These are phyloP conservation scores for Lutraria rhynchaena DNA, from an alignment of 1,140 invertebrate genomes.

Conservation along the genomic window DNA sequence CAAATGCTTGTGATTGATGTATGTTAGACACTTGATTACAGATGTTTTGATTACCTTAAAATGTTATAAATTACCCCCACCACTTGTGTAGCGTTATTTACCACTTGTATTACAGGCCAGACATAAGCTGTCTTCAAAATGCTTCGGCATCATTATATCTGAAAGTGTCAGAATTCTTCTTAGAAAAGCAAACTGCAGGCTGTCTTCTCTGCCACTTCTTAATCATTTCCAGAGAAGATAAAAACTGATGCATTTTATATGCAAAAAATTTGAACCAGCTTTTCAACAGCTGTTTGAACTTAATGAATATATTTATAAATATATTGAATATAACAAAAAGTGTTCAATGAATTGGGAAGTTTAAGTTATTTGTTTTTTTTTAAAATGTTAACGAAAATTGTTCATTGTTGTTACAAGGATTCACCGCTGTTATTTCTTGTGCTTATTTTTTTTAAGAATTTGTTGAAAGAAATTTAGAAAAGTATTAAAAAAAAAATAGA, in stretches of 20 bases:
- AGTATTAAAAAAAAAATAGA: background rate
- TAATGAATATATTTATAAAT: too few species aligned
- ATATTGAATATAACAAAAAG: background rate
- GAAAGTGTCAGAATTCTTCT: background rate
- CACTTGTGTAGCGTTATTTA: slow-evolving; percentile 15
- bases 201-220: slow-evolving; percentile 15
- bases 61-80: background rate
- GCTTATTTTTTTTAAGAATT: background rate
- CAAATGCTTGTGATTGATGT: slow-evolving; percentile 34
- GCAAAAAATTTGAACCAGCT: too few species aligned
- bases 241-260: too few species aligned
- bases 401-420: background rate
- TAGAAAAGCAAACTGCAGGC: background rate
- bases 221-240: background rate
- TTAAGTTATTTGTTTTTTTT: background rate
- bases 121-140: too few species aligned
- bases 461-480: background rate
- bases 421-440: background rate
- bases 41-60: slow-evolving; percentile 12
- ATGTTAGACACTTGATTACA: slow-evolving; percentile 1
- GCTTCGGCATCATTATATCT: too few species aligned
- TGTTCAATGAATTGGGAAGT: background rate
- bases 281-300: background rate
- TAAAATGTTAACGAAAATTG: background rate
- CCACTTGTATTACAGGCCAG: background rate